phyloP scores from a whole-genome alignment of 2,797 vertebrate genomes.

The Pseudochaenichthys georgianus region DNA sequence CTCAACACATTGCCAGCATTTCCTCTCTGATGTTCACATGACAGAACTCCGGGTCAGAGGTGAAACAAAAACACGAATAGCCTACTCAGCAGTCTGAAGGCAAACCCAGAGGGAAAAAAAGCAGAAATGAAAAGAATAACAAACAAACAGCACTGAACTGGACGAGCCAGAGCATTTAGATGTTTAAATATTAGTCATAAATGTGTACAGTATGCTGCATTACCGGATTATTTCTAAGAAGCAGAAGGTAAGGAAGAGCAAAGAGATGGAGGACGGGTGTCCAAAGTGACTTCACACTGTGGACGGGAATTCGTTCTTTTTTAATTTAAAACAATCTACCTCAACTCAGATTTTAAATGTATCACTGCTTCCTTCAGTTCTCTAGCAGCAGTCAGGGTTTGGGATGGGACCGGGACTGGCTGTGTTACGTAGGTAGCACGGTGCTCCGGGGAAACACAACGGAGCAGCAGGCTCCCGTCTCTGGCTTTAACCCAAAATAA shows the following conservation, averaged over 20 bases:
- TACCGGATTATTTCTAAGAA: slow-evolving; percentile 24
- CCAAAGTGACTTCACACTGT: not conserved
- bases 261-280: slow-evolving; percentile 2
- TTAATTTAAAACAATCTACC: not conserved
- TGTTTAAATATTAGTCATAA: not conserved
- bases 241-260: not conserved
- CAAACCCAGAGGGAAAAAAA: slow-evolving; percentile 35
- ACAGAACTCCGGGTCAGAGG: slow-evolving; percentile 49
- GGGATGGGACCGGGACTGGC: slow-evolving; percentile 49
- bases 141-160: slow-evolving; percentile 48
- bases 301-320: slow-evolving; percentile 1
- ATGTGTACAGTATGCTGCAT: no score
- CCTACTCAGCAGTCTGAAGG: slow-evolving; percentile 51
- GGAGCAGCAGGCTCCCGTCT: slow-evolving; percentile 51
- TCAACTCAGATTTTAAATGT: slow-evolving; percentile 2
- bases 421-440: slow-evolving; percentile 60
- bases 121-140: slow-evolving; percentile 71
- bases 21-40: slow-evolving; percentile 69
- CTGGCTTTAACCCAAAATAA: slow-evolving; percentile 56
- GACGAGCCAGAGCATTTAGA: not conserved
- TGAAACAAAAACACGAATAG: slow-evolving; percentile 42
- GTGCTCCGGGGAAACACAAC: slow-evolving; percentile 62
- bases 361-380: slow-evolving; percentile 33
- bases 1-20: slow-evolving; percentile 56
- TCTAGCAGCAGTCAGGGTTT: slow-evolving; percentile 43